phyloP scores from a whole-genome alignment of 2,113 vertebrate species.

The Glaucomys volans region DNA sequence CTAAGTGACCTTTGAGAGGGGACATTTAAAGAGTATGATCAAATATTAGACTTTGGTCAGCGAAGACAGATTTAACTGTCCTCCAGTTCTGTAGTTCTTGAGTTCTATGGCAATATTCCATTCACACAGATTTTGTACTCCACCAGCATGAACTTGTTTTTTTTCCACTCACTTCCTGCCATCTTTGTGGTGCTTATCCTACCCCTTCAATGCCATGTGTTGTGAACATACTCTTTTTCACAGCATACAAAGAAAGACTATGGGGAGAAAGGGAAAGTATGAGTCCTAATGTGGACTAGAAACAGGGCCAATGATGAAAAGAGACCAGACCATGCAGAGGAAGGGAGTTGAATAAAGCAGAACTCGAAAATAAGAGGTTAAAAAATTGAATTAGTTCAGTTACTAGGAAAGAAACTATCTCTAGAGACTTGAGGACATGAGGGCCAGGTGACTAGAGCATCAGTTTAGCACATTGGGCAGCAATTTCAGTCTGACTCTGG shows the following conservation, averaged over 20 bases:
- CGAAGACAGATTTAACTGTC: neutral
- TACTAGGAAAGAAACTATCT: neutral
- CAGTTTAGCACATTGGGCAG: neutral
- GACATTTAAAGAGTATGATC: neutral
- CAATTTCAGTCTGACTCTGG: neutral
- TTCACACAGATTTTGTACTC: neutral
- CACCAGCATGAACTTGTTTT: neutral
- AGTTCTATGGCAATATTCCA: neutral
- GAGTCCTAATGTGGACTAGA: neutral
- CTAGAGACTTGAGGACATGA: neutral
- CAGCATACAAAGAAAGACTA: neutral
- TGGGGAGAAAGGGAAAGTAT: neutral
- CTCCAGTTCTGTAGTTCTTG: neutral
- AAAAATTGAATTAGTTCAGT: neutral
- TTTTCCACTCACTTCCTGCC: neutral
- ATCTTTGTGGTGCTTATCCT: neutral
- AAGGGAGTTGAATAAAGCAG: neutral
- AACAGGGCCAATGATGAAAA: neutral
- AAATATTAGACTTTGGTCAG: neutral
- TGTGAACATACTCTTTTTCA: neutral
- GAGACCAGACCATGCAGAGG: neutral
- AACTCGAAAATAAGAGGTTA: neutral
- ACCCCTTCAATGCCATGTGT: neutral
- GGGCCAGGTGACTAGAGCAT: neutral
- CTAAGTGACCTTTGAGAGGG: neutral